Conservation (phyloP, 2,888 invertebrate genomes). For the Ornithoptera priamus region DNA sequence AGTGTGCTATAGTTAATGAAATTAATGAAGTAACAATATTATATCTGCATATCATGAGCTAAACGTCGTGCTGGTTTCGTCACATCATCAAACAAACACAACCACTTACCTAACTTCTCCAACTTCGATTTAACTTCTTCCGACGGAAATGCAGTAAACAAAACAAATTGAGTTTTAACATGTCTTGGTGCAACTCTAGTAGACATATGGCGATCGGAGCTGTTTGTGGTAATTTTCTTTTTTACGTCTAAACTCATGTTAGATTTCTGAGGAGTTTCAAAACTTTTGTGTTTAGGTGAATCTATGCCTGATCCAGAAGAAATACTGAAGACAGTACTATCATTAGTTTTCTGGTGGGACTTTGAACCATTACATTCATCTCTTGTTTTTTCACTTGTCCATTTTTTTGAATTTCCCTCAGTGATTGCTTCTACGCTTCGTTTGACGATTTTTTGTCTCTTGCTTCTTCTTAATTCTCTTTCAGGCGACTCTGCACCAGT, state of each 20-base stretch:
- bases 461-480: conserved; percentile 53
- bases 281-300: conserved; percentile 41
- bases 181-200: conserved; percentile 47
- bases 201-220: conserved; percentile 34
- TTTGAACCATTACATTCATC: conserved; percentile 14
- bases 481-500: conserved; percentile 37
- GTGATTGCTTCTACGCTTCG: conserved; percentile 32
- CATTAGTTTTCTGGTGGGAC: conserved; percentile 35
- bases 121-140: conserved; percentile 55
- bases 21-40: too few species aligned
- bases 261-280: conserved; percentile 47
- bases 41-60: too few species aligned
- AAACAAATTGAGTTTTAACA: conserved; percentile 50
- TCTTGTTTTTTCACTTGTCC: conserved; percentile 22
- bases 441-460: conserved; percentile 44
- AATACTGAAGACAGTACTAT: conserved; percentile 57
- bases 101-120: conserved; percentile 58
- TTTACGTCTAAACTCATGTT: conserved; percentile 46
- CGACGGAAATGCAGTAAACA: conserved; percentile 64
- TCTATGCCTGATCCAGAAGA: conserved; percentile 53
- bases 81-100: too few species aligned
- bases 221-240: conserved; percentile 41
- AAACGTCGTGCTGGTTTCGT: too few species aligned
- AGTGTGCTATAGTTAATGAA: too few species aligned
- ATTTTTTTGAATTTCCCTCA: conserved; percentile 26